Evolutionary conservation across 30 jellyfish, hydroid and myxozoan species (phyloP), one percentile per base, ranked within the genome.

Genomic region (Mastigias papua): DNA sequence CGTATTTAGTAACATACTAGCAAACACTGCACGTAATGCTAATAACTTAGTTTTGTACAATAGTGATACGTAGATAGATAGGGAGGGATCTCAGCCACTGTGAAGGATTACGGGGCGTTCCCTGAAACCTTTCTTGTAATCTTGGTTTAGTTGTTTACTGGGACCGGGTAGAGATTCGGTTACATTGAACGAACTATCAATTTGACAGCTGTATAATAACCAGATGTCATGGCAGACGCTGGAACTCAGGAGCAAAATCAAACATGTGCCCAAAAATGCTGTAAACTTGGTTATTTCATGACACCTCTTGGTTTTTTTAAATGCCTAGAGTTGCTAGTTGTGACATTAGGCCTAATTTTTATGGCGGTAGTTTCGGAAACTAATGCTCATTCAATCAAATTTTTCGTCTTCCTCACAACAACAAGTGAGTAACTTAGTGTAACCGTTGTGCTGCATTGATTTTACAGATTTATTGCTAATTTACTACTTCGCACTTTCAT

Each of bases 361-460:
- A 83, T 70, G 93, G 66, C 93, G 21, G 70, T 70, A 32, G 93
- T 83, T 30, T 83, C 93, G 17, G 86, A 86, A 0, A 54, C 70
- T 58, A 83, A 83, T 37, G 86, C 86, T 22, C 22, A 75, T 21
- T 51, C 93, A n/a, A 83, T 83, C 33, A 72, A 83, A 49, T 83
- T 83, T 28, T 83, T 50, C 57, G 70, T 83, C 70, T 50, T 83
- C 29, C 80, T 83, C 23, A 61, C 82, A 48, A 29, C 93, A 1
- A 69, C 93, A 34, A 63, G 93, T 83, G 65, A 69, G 93, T 50
- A 7, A 26, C 9, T 20, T 60, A 60, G 6, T 20, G 4, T 60
- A 20, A 7, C 7, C 7, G 72, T 60, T 37, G 10, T 3, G 10
- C 6, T 21, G 22, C 33, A 4, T 74, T 74, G 1, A 17, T 46